Evolutionary conservation across 1,140 invertebrate genomes (phyloP).

Genomic region (Heterodera carotae): DNA sequence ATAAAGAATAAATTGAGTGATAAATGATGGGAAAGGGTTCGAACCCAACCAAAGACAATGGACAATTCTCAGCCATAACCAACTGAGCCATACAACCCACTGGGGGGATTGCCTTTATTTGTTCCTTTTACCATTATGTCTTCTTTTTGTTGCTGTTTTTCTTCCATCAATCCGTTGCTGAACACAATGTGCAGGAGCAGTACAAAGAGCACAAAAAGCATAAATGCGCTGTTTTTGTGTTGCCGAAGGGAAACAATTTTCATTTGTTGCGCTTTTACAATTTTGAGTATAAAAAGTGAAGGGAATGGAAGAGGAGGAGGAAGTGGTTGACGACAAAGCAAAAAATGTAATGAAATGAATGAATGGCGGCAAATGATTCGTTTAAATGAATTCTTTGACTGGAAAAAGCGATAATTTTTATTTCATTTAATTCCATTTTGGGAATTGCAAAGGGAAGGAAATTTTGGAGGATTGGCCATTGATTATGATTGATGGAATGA

Average conservation of each 20-base stretch:
- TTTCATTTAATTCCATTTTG: too few species aligned
- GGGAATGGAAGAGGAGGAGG: too few species aligned
- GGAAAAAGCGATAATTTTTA: too few species aligned
- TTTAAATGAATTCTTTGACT: too few species aligned
- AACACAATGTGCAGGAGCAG: not conserved
- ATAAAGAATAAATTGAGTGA: not conserved
- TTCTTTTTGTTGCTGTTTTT: not conserved
- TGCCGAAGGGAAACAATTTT: not conserved
- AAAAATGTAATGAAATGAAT: too few species aligned
- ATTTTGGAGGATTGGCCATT: too few species aligned
- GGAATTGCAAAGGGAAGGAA: too few species aligned
- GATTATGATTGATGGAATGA: too few species aligned
- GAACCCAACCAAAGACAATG: not conserved
- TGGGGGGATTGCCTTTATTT: not conserved
- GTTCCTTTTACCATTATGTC: not conserved
- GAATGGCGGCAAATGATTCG: too few species aligned
- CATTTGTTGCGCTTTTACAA: not conserved
- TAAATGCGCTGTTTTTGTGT: not conserved
- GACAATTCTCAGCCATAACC: not conserved
- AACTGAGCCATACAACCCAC: too few species aligned
- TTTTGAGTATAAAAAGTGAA: not conserved
- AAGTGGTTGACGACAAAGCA: too few species aligned
- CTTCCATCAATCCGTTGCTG: not conserved
- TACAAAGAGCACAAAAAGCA: not conserved
- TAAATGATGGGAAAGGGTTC: not conserved